These are phyloP conservation scores for Epinephelus cyanopodus DNA, from an alignment of 2,113 vertebrate genomes.

Conservation along the genomic window DNA sequence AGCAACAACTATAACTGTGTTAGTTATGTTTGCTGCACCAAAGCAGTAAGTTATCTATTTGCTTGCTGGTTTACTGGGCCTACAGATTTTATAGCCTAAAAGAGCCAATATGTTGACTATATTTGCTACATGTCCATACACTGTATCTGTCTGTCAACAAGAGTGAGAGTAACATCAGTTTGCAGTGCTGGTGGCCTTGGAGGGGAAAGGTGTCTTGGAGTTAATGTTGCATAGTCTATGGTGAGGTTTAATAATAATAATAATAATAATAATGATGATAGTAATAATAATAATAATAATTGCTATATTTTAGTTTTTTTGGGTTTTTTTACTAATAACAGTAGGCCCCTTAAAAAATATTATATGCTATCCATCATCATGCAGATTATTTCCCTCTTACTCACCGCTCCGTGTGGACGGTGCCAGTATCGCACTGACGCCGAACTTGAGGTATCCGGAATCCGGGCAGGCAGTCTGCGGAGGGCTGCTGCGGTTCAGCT, in stretches of 20 bases:
- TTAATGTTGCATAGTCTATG: not conserved
- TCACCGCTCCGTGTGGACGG: slow-evolving; percentile 90
- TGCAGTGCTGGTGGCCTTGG: not conserved
- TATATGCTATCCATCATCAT: not conserved
- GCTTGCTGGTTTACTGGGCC: not conserved
- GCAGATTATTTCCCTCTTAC: slow-evolving; percentile 22
- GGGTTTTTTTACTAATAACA: not conserved
- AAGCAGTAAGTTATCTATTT: not conserved
- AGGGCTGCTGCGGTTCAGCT: slow-evolving; percentile 79
- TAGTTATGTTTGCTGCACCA: not conserved
- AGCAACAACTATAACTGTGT: too few relatives aligned
- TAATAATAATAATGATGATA: not conserved
- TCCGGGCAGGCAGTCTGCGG: slow-evolving; percentile 72
- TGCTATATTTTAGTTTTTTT: not conserved
- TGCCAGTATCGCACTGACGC: slow-evolving; percentile 95
- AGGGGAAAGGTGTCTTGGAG: not conserved
- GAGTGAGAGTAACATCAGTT: not conserved
- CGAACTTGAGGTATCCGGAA: slow-evolving; percentile 94
- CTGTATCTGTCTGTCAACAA: not conserved
- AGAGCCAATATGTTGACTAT: not conserved
- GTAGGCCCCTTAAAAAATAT: not conserved
- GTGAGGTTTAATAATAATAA: not conserved
- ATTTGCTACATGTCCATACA: not conserved
- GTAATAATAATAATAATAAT: not conserved
- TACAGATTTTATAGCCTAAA: not conserved